Evolutionary conservation across 2,797 vertebrate species (phyloP).

Genomic region (Megalops cyprinoides): DNA sequence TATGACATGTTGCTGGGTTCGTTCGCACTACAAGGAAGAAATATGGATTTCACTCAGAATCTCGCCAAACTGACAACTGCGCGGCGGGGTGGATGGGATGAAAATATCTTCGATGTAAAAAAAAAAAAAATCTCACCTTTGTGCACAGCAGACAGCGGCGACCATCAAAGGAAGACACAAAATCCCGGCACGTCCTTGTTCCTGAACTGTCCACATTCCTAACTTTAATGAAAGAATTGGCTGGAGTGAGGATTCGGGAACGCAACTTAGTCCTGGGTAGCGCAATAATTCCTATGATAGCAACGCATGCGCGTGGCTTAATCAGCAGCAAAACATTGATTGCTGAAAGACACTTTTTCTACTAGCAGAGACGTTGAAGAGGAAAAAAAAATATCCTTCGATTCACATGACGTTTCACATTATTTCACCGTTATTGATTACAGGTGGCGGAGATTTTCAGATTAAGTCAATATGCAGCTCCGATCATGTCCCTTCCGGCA

Average conservation of each 20-base stretch:
- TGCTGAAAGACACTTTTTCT: slow-evolving; percentile 48
- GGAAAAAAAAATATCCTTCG: slow-evolving; percentile 44
- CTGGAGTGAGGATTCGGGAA: slow-evolving; percentile 69
- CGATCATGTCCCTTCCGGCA: slow-evolving; percentile 46
- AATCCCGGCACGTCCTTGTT: slow-evolving; percentile 68
- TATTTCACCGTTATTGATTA: slow-evolving; percentile 48
- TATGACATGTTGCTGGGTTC: slow-evolving; percentile 98
- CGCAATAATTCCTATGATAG: slow-evolving; percentile 66
- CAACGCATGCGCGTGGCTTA: slow-evolving; percentile 77
- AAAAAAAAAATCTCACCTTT: slow-evolving; percentile 75
- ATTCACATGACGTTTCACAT: slow-evolving; percentile 52
- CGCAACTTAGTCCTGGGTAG: slow-evolving; percentile 73
- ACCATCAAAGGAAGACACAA: slow-evolving; percentile 75
- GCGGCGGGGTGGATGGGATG: slow-evolving; percentile 40
- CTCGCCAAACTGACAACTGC: slow-evolving; percentile 50
- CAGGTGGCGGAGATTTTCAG: slow-evolving; percentile 42
- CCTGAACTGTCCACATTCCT: slow-evolving; percentile 75
- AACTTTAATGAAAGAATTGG: slow-evolving; percentile 64
- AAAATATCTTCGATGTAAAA: slow-evolving; percentile 57
- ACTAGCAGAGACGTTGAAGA: slow-evolving; percentile 23
- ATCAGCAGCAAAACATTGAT: slow-evolving; percentile 64
- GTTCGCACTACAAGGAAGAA: slow-evolving; percentile 79
- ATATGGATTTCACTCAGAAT: slow-evolving; percentile 60
- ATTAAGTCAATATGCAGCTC: slow-evolving; percentile 56
- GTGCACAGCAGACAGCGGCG: slow-evolving; percentile 77